These are phyloP conservation scores for Nymphalis c-album DNA, from an alignment of 2,888 invertebrate species.

Conservation along the genomic window DNA sequence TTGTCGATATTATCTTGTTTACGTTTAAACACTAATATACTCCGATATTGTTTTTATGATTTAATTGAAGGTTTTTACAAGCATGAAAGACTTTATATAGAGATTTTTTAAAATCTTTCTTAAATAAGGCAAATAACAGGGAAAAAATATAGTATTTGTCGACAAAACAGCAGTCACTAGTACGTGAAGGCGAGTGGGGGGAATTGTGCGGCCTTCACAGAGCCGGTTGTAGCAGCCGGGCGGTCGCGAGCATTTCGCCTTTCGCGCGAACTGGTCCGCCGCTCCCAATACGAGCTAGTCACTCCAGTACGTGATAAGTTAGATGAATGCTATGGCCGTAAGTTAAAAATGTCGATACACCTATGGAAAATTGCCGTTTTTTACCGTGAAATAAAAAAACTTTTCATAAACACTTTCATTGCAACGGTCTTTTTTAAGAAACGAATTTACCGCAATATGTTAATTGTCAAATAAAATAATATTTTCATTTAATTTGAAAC, in stretches of 20 bases:
- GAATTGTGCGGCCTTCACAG: conserved; percentile 74
- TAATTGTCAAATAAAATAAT: too few relatives aligned
- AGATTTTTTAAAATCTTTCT: too few relatives aligned
- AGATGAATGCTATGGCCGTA: conserved; percentile 14
- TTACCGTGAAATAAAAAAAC: too few relatives aligned
- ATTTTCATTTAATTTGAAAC: too few relatives aligned
- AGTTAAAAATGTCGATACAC: conserved; percentile 4
- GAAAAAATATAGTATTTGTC: conserved; percentile 50
- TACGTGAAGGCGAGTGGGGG: conserved; percentile 62
- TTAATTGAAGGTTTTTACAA: too few relatives aligned
- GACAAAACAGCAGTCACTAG: conserved; percentile 65
- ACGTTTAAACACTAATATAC: background rate
- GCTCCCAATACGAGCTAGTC: conserved; percentile 60
- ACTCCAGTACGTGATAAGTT: conserved; percentile 31
- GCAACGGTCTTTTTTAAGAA: too few relatives aligned
- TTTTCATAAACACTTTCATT: too few relatives aligned
- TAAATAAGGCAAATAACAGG: conserved; percentile 7
- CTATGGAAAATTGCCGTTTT: background rate
- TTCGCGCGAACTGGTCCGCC: conserved; percentile 72
- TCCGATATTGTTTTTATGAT: background rate
- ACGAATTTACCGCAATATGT: too few relatives aligned
- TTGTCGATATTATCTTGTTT: conserved; percentile 15
- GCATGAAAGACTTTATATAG: background rate
- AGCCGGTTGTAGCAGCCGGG: conserved; percentile 76
- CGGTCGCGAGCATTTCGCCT: conserved; percentile 76